Base-by-base conservation (phyloP, 2,113 vertebrate genomes). In the Tenebrosternarchus preto region DNA sequence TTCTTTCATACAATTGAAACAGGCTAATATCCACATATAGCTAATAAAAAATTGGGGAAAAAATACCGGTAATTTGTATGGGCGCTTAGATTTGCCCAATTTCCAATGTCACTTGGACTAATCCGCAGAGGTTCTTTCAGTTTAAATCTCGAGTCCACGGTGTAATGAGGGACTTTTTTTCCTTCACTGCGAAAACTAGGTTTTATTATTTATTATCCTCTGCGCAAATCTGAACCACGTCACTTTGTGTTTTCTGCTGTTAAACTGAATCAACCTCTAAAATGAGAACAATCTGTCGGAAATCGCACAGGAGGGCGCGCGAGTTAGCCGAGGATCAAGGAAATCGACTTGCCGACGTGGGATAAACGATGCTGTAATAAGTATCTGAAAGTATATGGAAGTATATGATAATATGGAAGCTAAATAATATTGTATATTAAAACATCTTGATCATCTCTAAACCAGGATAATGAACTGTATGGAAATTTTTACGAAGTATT, bases 221-320 rank as follows among this genome's bases (percentile, higher is more conserved):
- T 33, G 19, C 31, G 24, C 50, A 56, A 59, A 68, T 66, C 39
- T 53, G 69, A 33, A 57, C 56, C 50, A 78, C 12, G 1, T n/a
- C 43, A 50, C 8, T 31, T 19, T 25, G 59, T 83, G 50, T 82
- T 74, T 74, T 68, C 64, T 88, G 86, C 88, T 82, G 84, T 81
- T 84, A 89, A 88, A 84, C 85, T 20, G 20, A 36, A n/a, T 0
- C 9, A 33, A 16, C 20, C 0, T 36, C 17, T 22, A 39, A 68
- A 68, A 19, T 20, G 31, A 22, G 33, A 68, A 20, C 20, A 20
- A 39, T 17, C 27, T 29, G 12, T 22, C 27, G 61, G n/a, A 64
- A 29, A 31, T 16, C 7, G 79, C 86, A 7, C 9, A 31, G 31
- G 17, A 64, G 31, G 17, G 5, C 20, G 81, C 80, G 29, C 80